Evolutionary conservation across 1,140 invertebrate genomes (phyloP).

Genomic region (Trissolcus basalis): DNA sequence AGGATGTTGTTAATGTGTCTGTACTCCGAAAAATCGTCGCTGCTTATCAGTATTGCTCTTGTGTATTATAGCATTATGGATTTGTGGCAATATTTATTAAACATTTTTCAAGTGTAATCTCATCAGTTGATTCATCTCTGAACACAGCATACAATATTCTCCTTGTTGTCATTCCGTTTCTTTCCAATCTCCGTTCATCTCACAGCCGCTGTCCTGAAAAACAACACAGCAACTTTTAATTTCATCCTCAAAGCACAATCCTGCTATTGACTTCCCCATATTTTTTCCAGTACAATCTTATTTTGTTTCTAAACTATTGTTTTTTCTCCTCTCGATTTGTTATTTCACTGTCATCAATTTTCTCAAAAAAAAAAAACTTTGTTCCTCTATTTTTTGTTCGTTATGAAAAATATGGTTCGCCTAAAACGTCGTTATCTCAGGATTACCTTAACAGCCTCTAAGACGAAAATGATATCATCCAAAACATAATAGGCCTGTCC

Average conservation of each 20-base stretch:
- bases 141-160: conserved; percentile 29
- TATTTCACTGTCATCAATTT: too few relatives aligned
- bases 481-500: conserved; percentile 93
- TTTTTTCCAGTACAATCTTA: too few relatives aligned
- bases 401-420: background rate
- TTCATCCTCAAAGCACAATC: too few relatives aligned
- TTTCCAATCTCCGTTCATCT: conserved; percentile 1
- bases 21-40: conserved; percentile 65
- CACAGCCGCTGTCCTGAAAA: conserved; percentile 18
- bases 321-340: too few relatives aligned
- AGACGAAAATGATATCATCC: conserved; percentile 89
- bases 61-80: conserved; percentile 70
- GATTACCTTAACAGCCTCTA: conserved; percentile 70
- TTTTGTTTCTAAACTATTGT: too few relatives aligned
- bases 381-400: too few relatives aligned
- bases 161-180: conserved; percentile 27
- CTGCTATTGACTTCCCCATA: too few relatives aligned
- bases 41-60: conserved; percentile 73
- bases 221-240: too few relatives aligned
- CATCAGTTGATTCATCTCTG: conserved; percentile 36
- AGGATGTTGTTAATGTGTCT: conserved; percentile 69
- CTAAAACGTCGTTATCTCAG: background rate
- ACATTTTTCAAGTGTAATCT: conserved; percentile 70
- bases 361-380: too few relatives aligned
- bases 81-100: conserved; percentile 71